Percentiles rank a stretch among this genome's conserved stretches.
Evolutionary conservation across 2,797 vertebrate genomes (phyloP).

Genomic region (Tamandua tetradactyla): DNA sequence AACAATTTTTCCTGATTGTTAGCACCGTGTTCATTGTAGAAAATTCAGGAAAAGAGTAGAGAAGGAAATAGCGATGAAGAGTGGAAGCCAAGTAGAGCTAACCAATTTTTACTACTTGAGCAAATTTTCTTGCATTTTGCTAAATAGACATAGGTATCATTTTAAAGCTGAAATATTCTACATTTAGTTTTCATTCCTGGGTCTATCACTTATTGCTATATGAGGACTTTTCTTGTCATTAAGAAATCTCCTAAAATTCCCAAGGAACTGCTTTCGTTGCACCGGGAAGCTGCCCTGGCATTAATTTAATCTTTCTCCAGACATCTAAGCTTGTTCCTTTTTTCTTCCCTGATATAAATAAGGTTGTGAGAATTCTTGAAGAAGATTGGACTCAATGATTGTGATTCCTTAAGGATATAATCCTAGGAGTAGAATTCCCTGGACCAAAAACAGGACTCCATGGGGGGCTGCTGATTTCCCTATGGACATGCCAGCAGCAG

Average conservation of each 20-base stretch:
- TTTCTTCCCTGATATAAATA: background rate
- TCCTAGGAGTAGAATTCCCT: background rate
- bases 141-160: background rate
- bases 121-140: background rate
- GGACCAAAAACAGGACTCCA: background rate
- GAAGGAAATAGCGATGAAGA: background rate
- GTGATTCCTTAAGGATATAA: background rate
- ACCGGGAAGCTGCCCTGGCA: accelerated
- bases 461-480: background rate
- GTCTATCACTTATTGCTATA: background rate
- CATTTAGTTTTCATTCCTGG: background rate
- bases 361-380: background rate
- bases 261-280: background rate
- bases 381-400: background rate
- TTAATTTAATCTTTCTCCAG: background rate
- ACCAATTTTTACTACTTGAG: background rate
- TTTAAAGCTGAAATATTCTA: background rate
- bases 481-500: no score
- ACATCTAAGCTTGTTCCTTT: background rate
- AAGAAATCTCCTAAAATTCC: background rate
- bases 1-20: background rate
- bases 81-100: no score
- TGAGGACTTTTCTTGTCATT: background rate
- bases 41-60: background rate
- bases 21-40: background rate